Evolutionary conservation across 2,113 vertebrate species (phyloP).

Genomic region (Paramisgurnus dabryanus): DNA sequence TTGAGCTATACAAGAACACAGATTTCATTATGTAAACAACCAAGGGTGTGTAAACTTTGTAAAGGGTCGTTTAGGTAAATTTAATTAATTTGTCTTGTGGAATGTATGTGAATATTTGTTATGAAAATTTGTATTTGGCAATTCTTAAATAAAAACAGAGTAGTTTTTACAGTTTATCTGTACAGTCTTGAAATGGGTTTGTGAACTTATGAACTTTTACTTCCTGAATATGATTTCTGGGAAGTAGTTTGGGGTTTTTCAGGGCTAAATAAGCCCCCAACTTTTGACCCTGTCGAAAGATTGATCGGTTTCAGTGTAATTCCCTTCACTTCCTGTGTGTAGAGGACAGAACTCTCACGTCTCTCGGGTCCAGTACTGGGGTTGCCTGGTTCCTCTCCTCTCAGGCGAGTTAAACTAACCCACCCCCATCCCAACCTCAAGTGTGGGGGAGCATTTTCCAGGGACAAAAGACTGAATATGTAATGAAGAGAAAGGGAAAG

Average conservation of each 20-base stretch:
- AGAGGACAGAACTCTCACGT: slow-evolving; percentile 13
- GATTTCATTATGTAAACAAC: too few relatives aligned
- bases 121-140: too few relatives aligned
- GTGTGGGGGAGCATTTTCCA: slow-evolving; percentile 69
- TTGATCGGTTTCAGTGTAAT: slow-evolving; percentile 37
- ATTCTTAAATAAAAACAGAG: too few relatives aligned
- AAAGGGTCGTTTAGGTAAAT: too few relatives aligned
- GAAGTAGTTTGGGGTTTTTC: neutral
- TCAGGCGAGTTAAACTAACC: slow-evolving; percentile 50
- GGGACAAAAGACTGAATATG: slow-evolving; percentile 77
- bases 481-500: slow-evolving; percentile 66
- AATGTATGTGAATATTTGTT: too few relatives aligned
- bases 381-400: slow-evolving; percentile 6
- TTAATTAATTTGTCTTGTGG: too few relatives aligned
- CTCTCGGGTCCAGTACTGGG: slow-evolving; percentile 34
- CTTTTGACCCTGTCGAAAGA: slow-evolving; percentile 38
- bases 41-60: too few relatives aligned
- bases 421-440: slow-evolving; percentile 63
- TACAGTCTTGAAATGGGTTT: too few relatives aligned
- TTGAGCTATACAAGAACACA: too few relatives aligned
- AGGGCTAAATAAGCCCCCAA: slow-evolving; percentile 17
- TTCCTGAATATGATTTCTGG: slow-evolving; percentile 9
- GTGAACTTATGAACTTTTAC: too few relatives aligned
- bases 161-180: too few relatives aligned
- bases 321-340: slow-evolving; percentile 40